Base-by-base conservation (phyloP, 1,140 invertebrate species). In the Trichogramma pretiosum region DNA sequence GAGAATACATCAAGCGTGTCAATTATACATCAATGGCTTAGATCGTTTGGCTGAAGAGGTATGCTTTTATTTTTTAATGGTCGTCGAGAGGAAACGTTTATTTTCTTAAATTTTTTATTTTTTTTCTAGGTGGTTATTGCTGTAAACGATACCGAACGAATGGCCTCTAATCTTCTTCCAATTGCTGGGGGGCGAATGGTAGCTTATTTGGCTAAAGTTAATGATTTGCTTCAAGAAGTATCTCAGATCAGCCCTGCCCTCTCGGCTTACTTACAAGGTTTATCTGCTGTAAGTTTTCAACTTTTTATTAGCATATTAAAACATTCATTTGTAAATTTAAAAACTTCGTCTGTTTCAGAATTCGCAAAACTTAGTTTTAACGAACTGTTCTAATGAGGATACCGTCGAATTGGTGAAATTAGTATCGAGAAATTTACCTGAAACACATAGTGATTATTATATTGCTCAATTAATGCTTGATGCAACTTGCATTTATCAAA, bases 31-130 rank as follows among this genome's bases (percentile, higher is more conserved):
- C 1, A 78, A 78, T 60, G 86, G 86, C 32, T 82, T 83, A 57
- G 88, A 93, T 76, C 74, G 73, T 26, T 62, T 87, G 24, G 89
- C 84, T 18, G 78, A 86, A 64, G 82, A 86, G 65, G 80, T 89
- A 55, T 59, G 46, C 32, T 44, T 28, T 41, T 23, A 18, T 36
- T 17, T n/a, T n/a, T n/a, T n/a, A n/a, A n/a, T n/a, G n/a, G n/a
- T n/a, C n/a, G n/a, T n/a, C n/a, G n/a, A n/a, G n/a, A n/a, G 14
- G 24, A n/a, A 46, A 49, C 52, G 51, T 51, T 32, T 45, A 40
- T 2, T 33, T 48, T 21, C 5, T 14, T 10, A 41, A 26, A 35
- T 49, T 37, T 49, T 22, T 46, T 37, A 8, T 55, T 24, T 37
- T 23, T 35, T 41, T 44, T 38, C 5, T 23, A 83, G 81, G 67